Percentiles rank a stretch among this genome's conserved stretches.
These are phyloP conservation scores for Aspiorhynchus laticeps DNA, from an alignment of 2,113 vertebrate species.

Conservation along the genomic window DNA sequence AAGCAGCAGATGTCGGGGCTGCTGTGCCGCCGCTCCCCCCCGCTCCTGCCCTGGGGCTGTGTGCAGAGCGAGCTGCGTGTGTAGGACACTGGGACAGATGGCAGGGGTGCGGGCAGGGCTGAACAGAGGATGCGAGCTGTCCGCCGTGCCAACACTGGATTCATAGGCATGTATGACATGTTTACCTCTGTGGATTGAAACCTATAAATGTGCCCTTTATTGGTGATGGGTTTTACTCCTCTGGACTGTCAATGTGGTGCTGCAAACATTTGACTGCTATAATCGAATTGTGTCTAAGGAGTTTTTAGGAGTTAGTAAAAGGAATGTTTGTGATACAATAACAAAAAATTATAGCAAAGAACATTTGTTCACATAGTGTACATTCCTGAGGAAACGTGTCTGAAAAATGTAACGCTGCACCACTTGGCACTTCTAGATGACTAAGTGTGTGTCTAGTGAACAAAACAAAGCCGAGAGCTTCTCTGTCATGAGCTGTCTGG, in stretches of 20 bases:
- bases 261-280: too few species aligned
- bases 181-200: constrained; percentile 60
- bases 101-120: constrained; percentile 45
- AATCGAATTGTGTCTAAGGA: too few species aligned
- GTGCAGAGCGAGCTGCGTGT: constrained; percentile 51
- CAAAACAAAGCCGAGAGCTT: not conserved
- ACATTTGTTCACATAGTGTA: not conserved
- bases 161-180: constrained; percentile 56
- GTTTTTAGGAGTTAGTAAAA: not conserved
- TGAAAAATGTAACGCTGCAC: not conserved
- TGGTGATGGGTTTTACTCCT: constrained; percentile 36
- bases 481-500: not conserved
- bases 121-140: too few species aligned
- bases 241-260: constrained; percentile 44
- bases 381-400: too few species aligned
- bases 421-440: constrained; percentile 4
- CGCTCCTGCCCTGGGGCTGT: constrained; percentile 54
- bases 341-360: not conserved
- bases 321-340: not conserved
- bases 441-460: not conserved
- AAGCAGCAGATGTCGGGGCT: constrained; percentile 60
- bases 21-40: constrained; percentile 38
- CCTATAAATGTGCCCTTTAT: constrained; percentile 56
- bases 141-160: constrained; percentile 45
- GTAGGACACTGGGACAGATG: constrained; percentile 60